Base-by-base conservation (phyloP, 2,888 invertebrate genomes). In the Fabriciana adippe region DNA sequence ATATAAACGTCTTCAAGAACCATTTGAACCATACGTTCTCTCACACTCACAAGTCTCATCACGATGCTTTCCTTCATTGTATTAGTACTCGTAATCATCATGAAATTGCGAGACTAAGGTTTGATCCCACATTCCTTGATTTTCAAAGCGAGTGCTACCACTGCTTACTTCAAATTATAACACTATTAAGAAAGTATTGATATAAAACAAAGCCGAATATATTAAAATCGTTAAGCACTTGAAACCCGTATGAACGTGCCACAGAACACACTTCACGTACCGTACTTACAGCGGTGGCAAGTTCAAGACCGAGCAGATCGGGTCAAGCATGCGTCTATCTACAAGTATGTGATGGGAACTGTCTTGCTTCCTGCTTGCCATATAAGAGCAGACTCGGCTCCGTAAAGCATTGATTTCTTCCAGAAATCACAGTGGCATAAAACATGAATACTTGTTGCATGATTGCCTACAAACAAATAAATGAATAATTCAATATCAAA, bases 331-430 rank as follows among this genome's bases (percentile, higher is more conserved):
- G 84, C 85, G 86, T 90, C 87, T 59, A 79, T 79, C 77, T 82
- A 41, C 35, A 11, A 41, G 35, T 11, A 76, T 78, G 79, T 82
- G 86, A 89, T 92, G 92, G 90, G 91, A 92, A 89, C 85, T 78
- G 79, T 79, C 82, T 76, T 75, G 81, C 82, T 90, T 88, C 89
- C 88, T 86, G 81, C 82, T 85, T 79, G 82, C 91, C 90, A 81
- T 92, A 88, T 88, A 89, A 79, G 89, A 79, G 78, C 61, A 55
- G 35, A 48, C 60, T 69, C 11, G n/a, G 60, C 67, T 60, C 50
- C 55, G 64, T 60, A 31, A 26, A 45, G 53, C 56, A 64, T 61
- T 54, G 56, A 67, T 62, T 54, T 64, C 50, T 67, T 56, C 47
- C 48, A 67, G 26, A 64, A 64, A n/a, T 62, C 48, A 70, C 61